phyloP scores from a whole-genome alignment of 2,113 vertebrate genomes.

The Urocynchramus pylzowi region DNA sequence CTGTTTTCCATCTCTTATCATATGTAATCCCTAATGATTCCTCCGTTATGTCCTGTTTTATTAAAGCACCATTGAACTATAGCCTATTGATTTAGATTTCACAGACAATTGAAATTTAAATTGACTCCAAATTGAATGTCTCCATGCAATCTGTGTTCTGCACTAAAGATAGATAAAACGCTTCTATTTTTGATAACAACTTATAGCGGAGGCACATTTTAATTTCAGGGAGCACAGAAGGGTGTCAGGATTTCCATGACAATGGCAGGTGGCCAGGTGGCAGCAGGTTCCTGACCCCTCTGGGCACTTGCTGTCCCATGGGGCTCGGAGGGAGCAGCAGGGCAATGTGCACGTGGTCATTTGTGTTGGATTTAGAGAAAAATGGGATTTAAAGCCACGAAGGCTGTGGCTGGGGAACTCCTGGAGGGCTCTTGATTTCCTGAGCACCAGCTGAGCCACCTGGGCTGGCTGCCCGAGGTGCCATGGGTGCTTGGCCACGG shows the following conservation, averaged over 20 bases:
- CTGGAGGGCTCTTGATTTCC: not conserved
- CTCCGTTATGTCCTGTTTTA: conserved; percentile 80
- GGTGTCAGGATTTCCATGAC: conserved; percentile 10
- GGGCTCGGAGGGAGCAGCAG: not conserved
- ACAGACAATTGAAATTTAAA: conserved; percentile 86
- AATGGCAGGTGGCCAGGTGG: not conserved
- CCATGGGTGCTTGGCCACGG: not conserved
- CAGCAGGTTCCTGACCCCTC: not conserved
- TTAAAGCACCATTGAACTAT: conserved; percentile 82
- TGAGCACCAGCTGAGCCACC: not conserved
- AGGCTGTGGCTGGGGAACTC: not conserved
- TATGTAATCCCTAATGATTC: conserved; percentile 78
- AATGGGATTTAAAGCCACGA: not conserved
- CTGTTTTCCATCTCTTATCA: conserved; percentile 71
- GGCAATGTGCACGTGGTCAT: accelerated
- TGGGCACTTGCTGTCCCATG: accelerated
- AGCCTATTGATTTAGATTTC: conserved; percentile 85
- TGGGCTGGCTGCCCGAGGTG: accelerated
- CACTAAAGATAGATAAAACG: conserved; percentile 75
- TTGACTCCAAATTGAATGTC: conserved; percentile 83
- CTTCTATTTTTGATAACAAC: conserved; percentile 78
- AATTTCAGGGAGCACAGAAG: conserved; percentile 36
- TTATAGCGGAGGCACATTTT: conserved; percentile 60
- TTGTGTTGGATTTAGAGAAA: not conserved
- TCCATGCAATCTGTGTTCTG: conserved; percentile 76